A percentile compares a stretch with the other conserved stretches of the same genome.
Conservation (phyloP, 2,888 invertebrate genomes). For the Plagodis dolabraria region DNA sequence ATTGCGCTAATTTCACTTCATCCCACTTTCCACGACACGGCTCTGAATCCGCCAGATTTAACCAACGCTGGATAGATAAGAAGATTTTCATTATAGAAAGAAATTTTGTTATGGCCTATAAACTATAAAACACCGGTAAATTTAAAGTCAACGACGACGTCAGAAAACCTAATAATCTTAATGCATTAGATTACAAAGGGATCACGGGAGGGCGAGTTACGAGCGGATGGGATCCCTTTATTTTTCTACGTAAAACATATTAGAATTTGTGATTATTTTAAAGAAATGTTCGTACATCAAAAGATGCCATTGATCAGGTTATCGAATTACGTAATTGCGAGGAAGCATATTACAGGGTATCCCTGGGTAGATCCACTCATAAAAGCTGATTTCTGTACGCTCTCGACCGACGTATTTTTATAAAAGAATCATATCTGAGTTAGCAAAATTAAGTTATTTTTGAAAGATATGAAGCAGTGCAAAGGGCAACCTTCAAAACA, state of each 20-base stretch:
- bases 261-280: conserved; percentile 73
- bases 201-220: conserved; percentile 52
- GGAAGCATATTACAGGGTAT: conserved; percentile 28
- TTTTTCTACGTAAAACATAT: conserved; percentile 63
- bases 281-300: conserved; percentile 61
- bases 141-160: conserved; percentile 65
- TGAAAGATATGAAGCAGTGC: too few species aligned
- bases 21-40: conserved; percentile 13
- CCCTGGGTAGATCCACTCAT: conserved; percentile 7
- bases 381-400: conserved; percentile 1
- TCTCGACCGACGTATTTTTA: neutral
- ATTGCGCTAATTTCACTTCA: conserved; percentile 35
- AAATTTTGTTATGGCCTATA: conserved; percentile 30
- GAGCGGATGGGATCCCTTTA: conserved; percentile 57
- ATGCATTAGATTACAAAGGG: conserved; percentile 77
- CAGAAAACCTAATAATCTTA: conserved; percentile 74
- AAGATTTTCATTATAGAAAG: conserved; percentile 14
- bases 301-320: conserved; percentile 58
- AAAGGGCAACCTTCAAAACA: too few species aligned
- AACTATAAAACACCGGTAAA: conserved; percentile 52
- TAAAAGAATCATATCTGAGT: neutral
- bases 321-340: conserved; percentile 58
- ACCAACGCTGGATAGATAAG: conserved; percentile 19
- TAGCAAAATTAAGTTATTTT: too few species aligned
- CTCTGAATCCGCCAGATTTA: conserved; percentile 12